Base-by-base conservation (phyloP, 2,888 invertebrate genomes). In the Lasioglossum pauxillum region DNA sequence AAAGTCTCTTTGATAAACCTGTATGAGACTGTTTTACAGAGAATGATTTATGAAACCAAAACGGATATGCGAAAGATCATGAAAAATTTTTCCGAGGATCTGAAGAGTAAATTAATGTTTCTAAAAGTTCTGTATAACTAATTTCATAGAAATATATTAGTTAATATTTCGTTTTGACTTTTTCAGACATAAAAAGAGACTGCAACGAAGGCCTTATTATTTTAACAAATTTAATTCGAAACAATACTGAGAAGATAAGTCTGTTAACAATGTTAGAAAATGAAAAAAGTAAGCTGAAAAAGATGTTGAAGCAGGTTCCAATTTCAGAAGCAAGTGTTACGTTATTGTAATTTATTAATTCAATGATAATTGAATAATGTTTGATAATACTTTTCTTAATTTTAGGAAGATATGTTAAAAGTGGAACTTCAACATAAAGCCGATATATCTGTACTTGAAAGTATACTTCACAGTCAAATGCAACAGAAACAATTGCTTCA, bases 221-320 rank as follows among this genome's bases (percentile, higher is more conserved):
- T 75, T 91, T 96, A 53, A 95, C 96, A 16, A 93, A 94, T 82
- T 94, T 95, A 46, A 95, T 96, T 5, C 95, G 96, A 85, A 95
- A 95, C 53, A 96, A 96, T 87, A 96, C 96, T 0, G 95, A 96
- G 82, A 96, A 96, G 86, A 89, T 96, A 53, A 96, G 96, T 90
- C 94, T 97, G 27, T 86, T 96, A 10, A 95, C 96, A 1, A 94
- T 96, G n/a, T 93, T 97, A 46, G 96, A 96, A 72, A 96, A 96
- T 76, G 96, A 97, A 89, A 96, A 96, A 88, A 94, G 95, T 5
- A 95, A 96, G 78, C 91, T 97, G n/a, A 91, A 93, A 4, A 95
- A 95, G 72, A 82, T 96, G 8, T 89, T 96, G 23, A 93, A 94
- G 27, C 88, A 92, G 41, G 69, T 78, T 53, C 82, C 90, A 16